Base-by-base conservation (phyloP, 2,888 invertebrate species). In the Rhaphigaster nebulosa region DNA sequence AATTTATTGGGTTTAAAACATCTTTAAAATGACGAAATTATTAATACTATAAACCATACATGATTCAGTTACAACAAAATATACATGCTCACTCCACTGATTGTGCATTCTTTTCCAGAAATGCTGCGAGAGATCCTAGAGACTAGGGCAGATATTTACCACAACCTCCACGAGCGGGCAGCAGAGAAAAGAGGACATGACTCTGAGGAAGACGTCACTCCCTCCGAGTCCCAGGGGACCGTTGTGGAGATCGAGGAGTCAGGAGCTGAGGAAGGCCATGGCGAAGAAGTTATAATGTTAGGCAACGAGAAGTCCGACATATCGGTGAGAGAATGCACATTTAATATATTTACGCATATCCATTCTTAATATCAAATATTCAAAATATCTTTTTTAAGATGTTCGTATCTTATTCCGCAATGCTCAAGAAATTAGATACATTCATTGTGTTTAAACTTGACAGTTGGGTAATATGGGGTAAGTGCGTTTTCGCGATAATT, bases 101-200 rank as follows among this genome's bases (percentile, higher is more conserved):
- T n/a, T n/a, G 2, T n/a, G 2, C n/a, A 6, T 87, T 91, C 5
- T 34, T 70, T 92, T 93, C 89, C 94, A 96, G 97, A 96, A 93
- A 96, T 97, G 90, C 96, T 97, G 65, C 95, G 95, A 92, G 97
- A 97, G 94, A 97, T 97, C 93, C 95, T 97, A 93, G 96, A 96
- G 93, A 96, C 96, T 92, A 95, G 97, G 92, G 96, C 96, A 0
- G 96, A 95, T 93, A 94, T 95, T 92, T 95, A 95, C 94, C 94
- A 94, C 88, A 93, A 93, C 76, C 93, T 94, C 91, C 94, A 93
- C 29, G 94, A 94, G 91, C 91, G 89, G 41, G 91, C 90, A 15
- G 87, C 90, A 5, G 26, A 50, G 20, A 90, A 90, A 41, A 76
- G 90, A 26, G 90, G 90, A 34, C 38, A 50, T 10, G 54, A 84